Conservation (phyloP, 2,888 invertebrate genomes). For the Endomychus coccineus region DNA sequence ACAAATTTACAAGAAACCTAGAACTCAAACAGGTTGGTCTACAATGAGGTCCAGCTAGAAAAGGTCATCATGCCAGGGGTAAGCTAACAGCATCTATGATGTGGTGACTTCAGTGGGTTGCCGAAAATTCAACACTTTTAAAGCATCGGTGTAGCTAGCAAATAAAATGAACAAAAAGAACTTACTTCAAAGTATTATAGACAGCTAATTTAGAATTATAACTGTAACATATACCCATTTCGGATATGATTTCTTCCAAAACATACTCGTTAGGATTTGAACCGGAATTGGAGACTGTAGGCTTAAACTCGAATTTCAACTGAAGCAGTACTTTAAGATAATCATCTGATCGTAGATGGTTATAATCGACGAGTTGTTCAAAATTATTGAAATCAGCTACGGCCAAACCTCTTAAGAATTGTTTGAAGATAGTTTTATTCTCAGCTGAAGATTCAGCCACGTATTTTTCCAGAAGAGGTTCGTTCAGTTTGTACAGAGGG, state of each 20-base stretch:
- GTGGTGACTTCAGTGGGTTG: no score
- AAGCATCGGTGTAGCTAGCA: no score
- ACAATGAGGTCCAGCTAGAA: no score
- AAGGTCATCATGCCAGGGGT: no score
- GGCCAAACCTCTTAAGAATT: conserved; percentile 51
- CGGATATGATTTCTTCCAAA: conserved; percentile 56
- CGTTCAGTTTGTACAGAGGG: conserved; percentile 51
- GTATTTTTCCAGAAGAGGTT: conserved; percentile 48
- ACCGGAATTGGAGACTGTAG: conserved; percentile 39
- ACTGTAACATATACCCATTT: conserved; percentile 63
- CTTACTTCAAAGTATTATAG: conserved; percentile 53
- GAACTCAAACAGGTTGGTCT: no score
- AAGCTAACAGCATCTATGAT: no score
- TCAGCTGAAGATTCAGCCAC: conserved; percentile 33
- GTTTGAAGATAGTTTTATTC: conserved; percentile 49
- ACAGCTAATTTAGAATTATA: conserved; percentile 59
- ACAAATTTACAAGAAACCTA: no score
- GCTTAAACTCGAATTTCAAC: conserved; percentile 48
- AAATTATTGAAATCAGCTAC: conserved; percentile 56
- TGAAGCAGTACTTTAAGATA: conserved; percentile 52
- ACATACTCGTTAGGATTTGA: conserved; percentile 26
- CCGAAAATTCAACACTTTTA: no score
- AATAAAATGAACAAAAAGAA: conserved; percentile 2
- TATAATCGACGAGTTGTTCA: conserved; percentile 49
- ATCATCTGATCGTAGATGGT: conserved; percentile 48